These are phyloP conservation scores for Podarcis muralis DNA, from an alignment of 2,113 vertebrate genomes.

Conservation along the genomic window DNA sequence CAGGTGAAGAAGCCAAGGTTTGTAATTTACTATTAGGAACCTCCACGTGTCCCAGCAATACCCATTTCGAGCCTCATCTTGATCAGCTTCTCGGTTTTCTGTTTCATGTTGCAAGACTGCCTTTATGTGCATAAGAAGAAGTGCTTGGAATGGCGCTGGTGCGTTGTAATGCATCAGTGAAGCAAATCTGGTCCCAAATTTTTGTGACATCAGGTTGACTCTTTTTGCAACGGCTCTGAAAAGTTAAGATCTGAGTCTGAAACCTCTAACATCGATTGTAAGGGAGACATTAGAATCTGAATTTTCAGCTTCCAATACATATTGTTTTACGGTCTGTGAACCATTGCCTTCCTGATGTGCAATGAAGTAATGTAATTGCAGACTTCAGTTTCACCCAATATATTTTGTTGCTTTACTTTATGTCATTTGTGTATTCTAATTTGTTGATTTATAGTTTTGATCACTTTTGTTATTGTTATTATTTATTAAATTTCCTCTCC, in stretches of 20 bases:
- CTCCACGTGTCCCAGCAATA: background rate
- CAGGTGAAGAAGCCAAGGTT: background rate
- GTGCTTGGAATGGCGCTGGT: background rate
- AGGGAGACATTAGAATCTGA: background rate
- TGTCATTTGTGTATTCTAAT: too few relatives aligned
- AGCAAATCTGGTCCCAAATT: background rate
- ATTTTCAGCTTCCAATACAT: background rate
- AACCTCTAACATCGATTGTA: background rate
- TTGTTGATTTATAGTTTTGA: too few relatives aligned
- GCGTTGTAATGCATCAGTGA: background rate
- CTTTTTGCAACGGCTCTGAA: background rate
- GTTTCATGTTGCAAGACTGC: background rate
- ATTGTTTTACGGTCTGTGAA: background rate
- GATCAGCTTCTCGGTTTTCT: background rate
- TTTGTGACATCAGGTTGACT: background rate
- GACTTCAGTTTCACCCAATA: too few relatives aligned
- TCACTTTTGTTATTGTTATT: too few relatives aligned
- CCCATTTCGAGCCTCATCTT: background rate
- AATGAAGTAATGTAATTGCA: too few relatives aligned
- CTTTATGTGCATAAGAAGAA: background rate
- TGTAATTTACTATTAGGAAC: background rate
- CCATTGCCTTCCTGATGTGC: too few relatives aligned
- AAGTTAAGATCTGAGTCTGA: background rate
- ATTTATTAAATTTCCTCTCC: too few relatives aligned
- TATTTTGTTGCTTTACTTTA: too few relatives aligned